phyloP scores from a whole-genome alignment of 2,797 vertebrate genomes.

The Zalophus californianus region DNA sequence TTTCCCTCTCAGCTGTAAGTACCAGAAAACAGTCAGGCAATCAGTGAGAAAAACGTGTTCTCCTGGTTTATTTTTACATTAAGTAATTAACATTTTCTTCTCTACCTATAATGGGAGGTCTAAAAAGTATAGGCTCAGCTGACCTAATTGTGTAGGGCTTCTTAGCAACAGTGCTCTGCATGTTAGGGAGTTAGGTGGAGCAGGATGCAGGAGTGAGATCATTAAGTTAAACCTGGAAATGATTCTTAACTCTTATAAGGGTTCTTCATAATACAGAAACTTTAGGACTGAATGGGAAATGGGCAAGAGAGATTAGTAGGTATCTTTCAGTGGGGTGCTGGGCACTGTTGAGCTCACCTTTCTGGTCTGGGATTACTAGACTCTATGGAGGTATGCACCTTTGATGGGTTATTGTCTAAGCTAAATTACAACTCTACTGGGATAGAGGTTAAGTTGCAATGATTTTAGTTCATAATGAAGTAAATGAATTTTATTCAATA shows the following conservation, averaged over 20 bases:
- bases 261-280: background rate
- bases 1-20: slow-evolving; percentile 85
- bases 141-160: slow-evolving; percentile 74
- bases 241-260: background rate
- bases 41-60: slow-evolving; percentile 81
- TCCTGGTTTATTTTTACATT: slow-evolving; percentile 86
- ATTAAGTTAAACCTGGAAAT: background rate
- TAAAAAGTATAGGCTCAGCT: slow-evolving; percentile 77
- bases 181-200: background rate
- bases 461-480: background rate
- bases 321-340: background rate
- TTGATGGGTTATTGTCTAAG: background rate
- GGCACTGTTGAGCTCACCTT: background rate
- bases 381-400: background rate
- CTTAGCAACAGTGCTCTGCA: slow-evolving; percentile 37
- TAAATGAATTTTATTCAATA: background rate
- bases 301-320: background rate
- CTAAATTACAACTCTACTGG: background rate
- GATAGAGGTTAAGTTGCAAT: background rate
- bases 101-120: slow-evolving; percentile 75
- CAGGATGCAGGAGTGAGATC: background rate
- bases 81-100: slow-evolving; percentile 84
- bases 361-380: background rate
- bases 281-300: background rate
- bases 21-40: slow-evolving; percentile 84